Evolutionary conservation across 2,113 vertebrate species (phyloP).

Genomic region (Ovis canadensis): DNA sequence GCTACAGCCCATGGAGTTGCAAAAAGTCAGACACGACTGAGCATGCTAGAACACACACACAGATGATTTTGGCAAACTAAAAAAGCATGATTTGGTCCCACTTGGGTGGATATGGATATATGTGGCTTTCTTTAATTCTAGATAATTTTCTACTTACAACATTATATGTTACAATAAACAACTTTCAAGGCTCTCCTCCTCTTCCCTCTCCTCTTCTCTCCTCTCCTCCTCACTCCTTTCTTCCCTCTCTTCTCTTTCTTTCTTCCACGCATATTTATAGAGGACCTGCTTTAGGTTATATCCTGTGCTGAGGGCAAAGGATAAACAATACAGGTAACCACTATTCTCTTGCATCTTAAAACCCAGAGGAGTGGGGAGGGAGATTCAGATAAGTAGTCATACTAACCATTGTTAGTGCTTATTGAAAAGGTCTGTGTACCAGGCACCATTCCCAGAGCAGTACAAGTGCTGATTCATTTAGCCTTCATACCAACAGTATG

Average conservation of each 20-base stretch:
- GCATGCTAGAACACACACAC: neutral
- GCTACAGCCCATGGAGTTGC: neutral
- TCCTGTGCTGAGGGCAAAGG: neutral
- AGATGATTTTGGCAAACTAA: neutral
- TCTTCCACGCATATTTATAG: neutral
- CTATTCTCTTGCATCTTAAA: neutral
- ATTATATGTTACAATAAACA: neutral
- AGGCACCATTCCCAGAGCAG: neutral
- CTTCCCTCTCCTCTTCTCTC: no score
- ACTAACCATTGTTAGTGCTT: neutral
- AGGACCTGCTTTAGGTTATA: neutral
- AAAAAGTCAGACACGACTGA: neutral
- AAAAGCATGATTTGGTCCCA: neutral
- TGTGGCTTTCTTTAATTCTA: neutral
- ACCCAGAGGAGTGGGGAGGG: no score
- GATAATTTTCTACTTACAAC: neutral
- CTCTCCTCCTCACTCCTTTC: no score
- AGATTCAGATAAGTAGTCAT: neutral
- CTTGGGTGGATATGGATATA: neutral
- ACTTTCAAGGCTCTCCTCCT: neutral
- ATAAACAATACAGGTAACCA: neutral
- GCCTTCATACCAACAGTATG: neutral
- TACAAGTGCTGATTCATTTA: neutral
- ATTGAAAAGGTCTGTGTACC: neutral
- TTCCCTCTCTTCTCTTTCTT: neutral